Conservation (phyloP, 2,888 invertebrate species). For the Microplitis manilae region DNA sequence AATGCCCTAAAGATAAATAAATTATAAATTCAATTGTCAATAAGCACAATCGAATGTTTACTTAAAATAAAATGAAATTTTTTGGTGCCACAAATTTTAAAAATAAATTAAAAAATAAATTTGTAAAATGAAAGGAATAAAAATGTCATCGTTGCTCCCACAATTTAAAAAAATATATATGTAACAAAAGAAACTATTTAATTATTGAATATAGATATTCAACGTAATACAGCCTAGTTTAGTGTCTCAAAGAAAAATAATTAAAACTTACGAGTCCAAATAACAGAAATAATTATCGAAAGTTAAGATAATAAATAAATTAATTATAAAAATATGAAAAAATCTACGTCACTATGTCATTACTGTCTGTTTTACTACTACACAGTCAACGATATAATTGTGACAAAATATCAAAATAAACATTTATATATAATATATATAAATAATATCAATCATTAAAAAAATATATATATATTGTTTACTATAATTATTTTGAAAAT, state of each 20-base stretch:
- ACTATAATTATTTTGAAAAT: conserved; percentile 25
- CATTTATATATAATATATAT: conserved; percentile 43
- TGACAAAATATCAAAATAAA: conserved; percentile 45
- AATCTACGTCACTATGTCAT: conserved; percentile 26
- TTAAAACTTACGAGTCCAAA: conserved; percentile 27
- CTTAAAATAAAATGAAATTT: conserved; percentile 23
- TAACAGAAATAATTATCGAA: conserved; percentile 31
- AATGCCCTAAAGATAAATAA: too few species aligned
- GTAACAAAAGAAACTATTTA: conserved; percentile 17
- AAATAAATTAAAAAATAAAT: conserved; percentile 41
- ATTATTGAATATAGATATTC: conserved; percentile 10
- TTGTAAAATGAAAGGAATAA: conserved; percentile 21
- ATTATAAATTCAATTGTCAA: conserved; percentile 13
- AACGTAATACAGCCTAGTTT: conserved; percentile 18
- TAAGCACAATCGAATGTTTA: conserved; percentile 30
- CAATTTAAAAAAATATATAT: conserved; percentile 1
- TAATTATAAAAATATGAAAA: conserved; percentile 20
- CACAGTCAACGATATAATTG: conserved; percentile 8
- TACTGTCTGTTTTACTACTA: conserved; percentile 34
- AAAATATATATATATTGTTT: conserved; percentile 28
- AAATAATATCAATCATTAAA: conserved; percentile 43
- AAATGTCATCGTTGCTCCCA: conserved; percentile 49
- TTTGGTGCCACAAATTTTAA: conserved; percentile 39
- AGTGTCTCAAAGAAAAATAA: conserved; percentile 1
- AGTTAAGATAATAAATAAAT: conserved; percentile 37